Conservation (phyloP, 2,113 vertebrate genomes). For the Microtus montanus region DNA sequence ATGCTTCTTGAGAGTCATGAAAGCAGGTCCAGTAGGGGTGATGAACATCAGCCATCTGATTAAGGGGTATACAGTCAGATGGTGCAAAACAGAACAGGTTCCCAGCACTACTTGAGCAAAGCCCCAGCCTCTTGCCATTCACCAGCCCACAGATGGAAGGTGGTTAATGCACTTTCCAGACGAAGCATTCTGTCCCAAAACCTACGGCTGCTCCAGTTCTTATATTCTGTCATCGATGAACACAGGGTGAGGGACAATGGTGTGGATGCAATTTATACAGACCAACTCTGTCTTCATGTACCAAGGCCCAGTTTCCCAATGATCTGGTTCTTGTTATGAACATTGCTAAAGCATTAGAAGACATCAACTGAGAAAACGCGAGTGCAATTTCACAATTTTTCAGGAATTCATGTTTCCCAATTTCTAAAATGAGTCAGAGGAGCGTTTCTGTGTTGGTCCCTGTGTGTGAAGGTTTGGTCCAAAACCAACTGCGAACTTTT, state of each 20-base stretch:
- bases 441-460: neutral
- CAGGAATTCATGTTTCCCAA: conserved; percentile 46
- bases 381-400: conserved; percentile 51
- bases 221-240: neutral
- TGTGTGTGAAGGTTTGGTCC: conserved; percentile 25
- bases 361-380: conserved; percentile 8
- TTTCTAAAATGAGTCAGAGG: neutral
- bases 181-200: conserved; percentile 16
- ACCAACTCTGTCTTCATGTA: neutral
- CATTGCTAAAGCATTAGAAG: conserved; percentile 39
- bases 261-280: conserved; percentile 8
- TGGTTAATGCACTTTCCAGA: neutral
- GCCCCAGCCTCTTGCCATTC: neutral
- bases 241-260: neutral
- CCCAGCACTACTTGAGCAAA: conserved; percentile 27
- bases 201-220: neutral
- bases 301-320: neutral
- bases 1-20: neutral
- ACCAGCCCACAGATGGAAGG: neutral
- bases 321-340: conserved; percentile 36
- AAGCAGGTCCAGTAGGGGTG: neutral
- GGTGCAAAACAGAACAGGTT: neutral
- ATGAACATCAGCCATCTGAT: neutral
- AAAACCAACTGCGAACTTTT: neutral
- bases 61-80: neutral